Evolutionary conservation across 2,797 vertebrate genomes (phyloP).

Genomic region (Xenopus petersii): DNA sequence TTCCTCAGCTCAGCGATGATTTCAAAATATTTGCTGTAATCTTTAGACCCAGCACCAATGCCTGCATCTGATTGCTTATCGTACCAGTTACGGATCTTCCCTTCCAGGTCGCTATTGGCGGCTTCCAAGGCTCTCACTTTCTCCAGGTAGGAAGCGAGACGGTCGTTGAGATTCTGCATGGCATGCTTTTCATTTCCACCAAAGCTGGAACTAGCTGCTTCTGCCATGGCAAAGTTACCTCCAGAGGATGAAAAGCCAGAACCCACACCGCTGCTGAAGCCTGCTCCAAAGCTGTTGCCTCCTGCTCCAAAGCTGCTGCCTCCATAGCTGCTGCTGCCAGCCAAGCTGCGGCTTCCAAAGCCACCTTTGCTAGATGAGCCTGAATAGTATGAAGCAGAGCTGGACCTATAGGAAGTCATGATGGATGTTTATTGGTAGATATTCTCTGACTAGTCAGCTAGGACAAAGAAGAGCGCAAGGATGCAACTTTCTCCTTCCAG

Average conservation of each 20-base stretch:
- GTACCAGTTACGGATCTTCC: constrained; percentile 76
- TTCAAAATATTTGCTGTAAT: constrained; percentile 37
- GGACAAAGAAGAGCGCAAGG: constrained; percentile 12
- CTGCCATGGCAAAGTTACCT: not conserved
- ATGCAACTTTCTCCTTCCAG: not conserved
- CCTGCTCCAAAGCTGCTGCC: constrained; percentile 29
- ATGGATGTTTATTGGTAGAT: constrained; percentile 16
- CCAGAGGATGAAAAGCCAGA: not conserved
- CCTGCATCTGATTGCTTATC: constrained; percentile 65
- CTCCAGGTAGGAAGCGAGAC: constrained; percentile 81
- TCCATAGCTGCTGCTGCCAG: constrained; percentile 50
- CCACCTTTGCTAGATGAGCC: not conserved
- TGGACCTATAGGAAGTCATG: constrained; percentile 52
- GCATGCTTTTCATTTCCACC: constrained; percentile 67
- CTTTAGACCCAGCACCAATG: constrained; percentile 1
- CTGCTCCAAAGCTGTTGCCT: constrained; percentile 48
- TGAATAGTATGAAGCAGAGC: not conserved
- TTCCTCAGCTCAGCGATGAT: constrained; percentile 28
- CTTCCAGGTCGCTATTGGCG: constrained; percentile 69
- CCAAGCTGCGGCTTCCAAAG: constrained; percentile 37
- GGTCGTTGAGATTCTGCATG: constrained; percentile 90
- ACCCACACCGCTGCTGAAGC: not conserved
- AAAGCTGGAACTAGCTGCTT: constrained; percentile 8
- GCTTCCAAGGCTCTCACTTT: constrained; percentile 79
- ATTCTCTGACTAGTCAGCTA: not conserved